Percentiles rank a stretch among this genome's conserved stretches.
phyloP scores from a whole-genome alignment of 2,888 invertebrate species.

The Torymus texanus region DNA sequence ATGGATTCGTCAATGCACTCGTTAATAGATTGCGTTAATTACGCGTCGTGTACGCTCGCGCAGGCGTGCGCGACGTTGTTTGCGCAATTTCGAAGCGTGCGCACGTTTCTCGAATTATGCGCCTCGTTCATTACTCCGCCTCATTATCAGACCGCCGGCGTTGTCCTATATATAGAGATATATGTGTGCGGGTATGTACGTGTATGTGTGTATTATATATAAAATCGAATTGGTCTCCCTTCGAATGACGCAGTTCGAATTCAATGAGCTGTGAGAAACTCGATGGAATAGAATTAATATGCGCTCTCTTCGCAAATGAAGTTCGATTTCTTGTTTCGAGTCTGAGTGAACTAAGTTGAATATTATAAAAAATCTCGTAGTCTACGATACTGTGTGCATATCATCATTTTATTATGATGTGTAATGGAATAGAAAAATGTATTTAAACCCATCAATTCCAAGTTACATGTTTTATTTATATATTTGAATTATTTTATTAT shows the following conservation, averaged over 20 bases:
- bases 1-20: constrained; percentile 12
- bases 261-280: constrained; percentile 16
- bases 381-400: too few relatives aligned
- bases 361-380: too few relatives aligned
- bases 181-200: too few relatives aligned
- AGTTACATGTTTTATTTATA: too few relatives aligned
- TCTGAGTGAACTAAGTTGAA: too few relatives aligned
- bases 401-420: too few relatives aligned
- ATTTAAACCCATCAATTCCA: too few relatives aligned
- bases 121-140: constrained; percentile 37
- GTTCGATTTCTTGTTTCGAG: too few relatives aligned
- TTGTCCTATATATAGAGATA: constrained; percentile 37
- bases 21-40: constrained; percentile 50
- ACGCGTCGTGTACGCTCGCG: constrained; percentile 9
- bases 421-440: too few relatives aligned
- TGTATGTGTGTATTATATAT: too few relatives aligned
- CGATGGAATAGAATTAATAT: constrained; percentile 10
- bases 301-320: neutral
- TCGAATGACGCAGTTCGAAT: neutral
- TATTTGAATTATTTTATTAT: too few relatives aligned
- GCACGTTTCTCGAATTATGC: constrained; percentile 54
- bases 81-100: constrained; percentile 35
- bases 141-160: constrained; percentile 40
- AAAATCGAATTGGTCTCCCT: too few relatives aligned
- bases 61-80: constrained; percentile 22